These are phyloP conservation scores for Archips xylosteana DNA, from an alignment of 2,888 invertebrate genomes.

Conservation along the genomic window DNA sequence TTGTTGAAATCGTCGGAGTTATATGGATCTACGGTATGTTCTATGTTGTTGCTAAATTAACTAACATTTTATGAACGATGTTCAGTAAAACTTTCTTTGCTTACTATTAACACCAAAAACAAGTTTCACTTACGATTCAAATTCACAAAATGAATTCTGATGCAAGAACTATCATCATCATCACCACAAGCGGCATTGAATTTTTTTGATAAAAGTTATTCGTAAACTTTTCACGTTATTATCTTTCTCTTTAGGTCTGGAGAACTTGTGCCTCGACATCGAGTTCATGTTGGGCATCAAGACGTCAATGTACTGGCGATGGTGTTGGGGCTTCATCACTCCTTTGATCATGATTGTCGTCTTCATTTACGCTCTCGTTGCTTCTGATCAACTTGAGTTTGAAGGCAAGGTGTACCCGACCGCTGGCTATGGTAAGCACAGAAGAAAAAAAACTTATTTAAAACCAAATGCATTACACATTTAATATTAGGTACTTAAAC, in stretches of 20 bases:
- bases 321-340: conserved; percentile 92
- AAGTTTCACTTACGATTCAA: too few species aligned
- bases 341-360: conserved; percentile 90
- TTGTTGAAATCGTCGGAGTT: conserved; percentile 89
- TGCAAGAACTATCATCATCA: too few species aligned
- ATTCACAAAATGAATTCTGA: too few species aligned
- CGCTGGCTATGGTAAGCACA: conserved; percentile 84
- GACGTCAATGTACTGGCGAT: conserved; percentile 90
- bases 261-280: conserved; percentile 86
- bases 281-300: conserved; percentile 92
- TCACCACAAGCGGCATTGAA: too few species aligned
- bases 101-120: too few species aligned
- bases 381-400: conserved; percentile 86
- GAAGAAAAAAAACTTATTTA: too few species aligned
- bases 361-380: conserved; percentile 88
- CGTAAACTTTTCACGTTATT: not conserved
- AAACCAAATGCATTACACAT: too few species aligned
- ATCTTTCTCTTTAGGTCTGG: conserved; percentile 63
- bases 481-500: too few species aligned
- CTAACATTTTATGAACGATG: not conserved
- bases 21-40: conserved; percentile 91
- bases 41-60: not conserved
- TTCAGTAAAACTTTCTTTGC: too few species aligned
- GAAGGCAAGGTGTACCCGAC: conserved; percentile 86
- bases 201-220: too few species aligned